Conservation (phyloP, 2,797 vertebrate genomes). For the Eutrigla gurnardus region DNA sequence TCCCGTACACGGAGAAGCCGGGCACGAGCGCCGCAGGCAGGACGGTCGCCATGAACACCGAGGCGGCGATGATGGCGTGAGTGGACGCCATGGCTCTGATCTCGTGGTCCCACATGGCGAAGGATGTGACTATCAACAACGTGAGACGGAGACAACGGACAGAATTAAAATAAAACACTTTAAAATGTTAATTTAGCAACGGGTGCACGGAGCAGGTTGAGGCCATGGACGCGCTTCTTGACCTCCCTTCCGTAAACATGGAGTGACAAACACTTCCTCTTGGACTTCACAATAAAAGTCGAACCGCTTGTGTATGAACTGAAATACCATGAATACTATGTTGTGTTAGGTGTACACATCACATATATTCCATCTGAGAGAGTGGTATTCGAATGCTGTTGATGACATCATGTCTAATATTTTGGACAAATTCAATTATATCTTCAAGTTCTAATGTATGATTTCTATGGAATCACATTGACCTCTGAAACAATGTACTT, state of each 20-base stretch:
- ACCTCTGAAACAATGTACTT: no score
- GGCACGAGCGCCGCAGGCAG: constrained; percentile 84
- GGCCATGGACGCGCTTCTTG: constrained; percentile 4
- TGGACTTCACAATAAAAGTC: constrained; percentile 62
- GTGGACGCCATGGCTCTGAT: constrained; percentile 88
- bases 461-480: no score
- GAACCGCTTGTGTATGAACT: no score
- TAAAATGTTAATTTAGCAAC: neutral
- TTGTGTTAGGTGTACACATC: neutral
- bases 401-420: neutral
- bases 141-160: fast-evolving
- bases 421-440: no score
- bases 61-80: constrained; percentile 86
- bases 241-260: constrained; percentile 75
- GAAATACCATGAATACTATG: no score
- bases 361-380: neutral
- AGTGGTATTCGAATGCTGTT: neutral
- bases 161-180: neutral
- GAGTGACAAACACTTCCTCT: constrained; percentile 44
- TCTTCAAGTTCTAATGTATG: no score
- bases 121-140: neutral
- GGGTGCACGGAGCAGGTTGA: fast-evolving
- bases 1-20: constrained; percentile 89
- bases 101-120: constrained; percentile 91
- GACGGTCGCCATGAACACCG: constrained; percentile 85